Conservation (phyloP, 1,140 invertebrate genomes). For the Penaeus vannamei region DNA sequence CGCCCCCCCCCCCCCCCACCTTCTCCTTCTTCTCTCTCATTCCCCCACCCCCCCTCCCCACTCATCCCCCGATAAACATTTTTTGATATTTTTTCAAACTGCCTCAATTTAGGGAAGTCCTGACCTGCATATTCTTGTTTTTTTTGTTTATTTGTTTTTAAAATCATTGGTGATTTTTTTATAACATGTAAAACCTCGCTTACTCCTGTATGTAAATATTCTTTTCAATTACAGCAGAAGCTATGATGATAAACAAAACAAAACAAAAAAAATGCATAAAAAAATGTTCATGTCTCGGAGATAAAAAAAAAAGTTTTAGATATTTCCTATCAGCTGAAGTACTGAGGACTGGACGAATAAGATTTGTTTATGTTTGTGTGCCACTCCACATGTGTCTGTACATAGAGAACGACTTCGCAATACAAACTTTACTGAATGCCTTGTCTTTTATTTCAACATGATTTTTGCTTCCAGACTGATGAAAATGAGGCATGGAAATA, state of each 20-base stretch:
- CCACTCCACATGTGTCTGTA: conserved; percentile 66
- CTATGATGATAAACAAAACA: conserved; percentile 59
- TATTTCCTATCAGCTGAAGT: conserved; percentile 60
- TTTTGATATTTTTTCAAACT: background rate
- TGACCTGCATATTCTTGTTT: background rate
- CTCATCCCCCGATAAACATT: too few species aligned
- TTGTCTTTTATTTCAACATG: conserved; percentile 49
- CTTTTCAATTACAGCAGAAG: conserved; percentile 64
- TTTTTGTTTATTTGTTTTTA: conserved; percentile 53
- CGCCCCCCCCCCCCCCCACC: too few species aligned
- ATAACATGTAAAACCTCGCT: conserved; percentile 66
- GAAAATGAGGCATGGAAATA: background rate
- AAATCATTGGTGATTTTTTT: conserved; percentile 57
- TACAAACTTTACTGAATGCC: conserved; percentile 68
- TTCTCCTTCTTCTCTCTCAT: background rate
- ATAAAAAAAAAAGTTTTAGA: conserved; percentile 47
- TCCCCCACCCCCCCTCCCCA: background rate
- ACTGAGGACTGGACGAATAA: conserved; percentile 48
- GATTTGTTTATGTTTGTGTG: conserved; percentile 63
- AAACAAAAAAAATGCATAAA: conserved; percentile 22
- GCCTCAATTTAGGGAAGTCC: conserved; percentile 50
- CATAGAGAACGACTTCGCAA: conserved; percentile 68
- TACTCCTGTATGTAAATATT: conserved; percentile 65
- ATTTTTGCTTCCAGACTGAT: background rate
- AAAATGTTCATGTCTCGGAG: conserved; percentile 58